Evolutionary conservation across 1,140 invertebrate species (phyloP), one percentile per base, ranked within the genome.

Genomic region (Agrypnia vestita): DNA sequence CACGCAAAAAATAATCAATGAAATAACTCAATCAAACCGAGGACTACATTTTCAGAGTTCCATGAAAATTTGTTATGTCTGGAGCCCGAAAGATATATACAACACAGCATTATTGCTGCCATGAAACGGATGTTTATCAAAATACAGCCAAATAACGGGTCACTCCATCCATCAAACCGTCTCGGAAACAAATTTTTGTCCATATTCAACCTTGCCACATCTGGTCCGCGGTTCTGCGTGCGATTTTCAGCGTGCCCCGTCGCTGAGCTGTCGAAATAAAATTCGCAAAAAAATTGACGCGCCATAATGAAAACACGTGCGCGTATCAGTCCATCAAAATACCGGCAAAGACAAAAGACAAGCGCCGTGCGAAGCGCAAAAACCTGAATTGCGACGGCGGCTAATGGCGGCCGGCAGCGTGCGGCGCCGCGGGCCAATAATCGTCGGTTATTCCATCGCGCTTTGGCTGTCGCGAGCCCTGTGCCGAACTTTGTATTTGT

Each of bases 271-370:
- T 56, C 53, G 53, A 56, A 56, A 35, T 35, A 35, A 35, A 35
- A 35, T 35, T 35, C 25, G 25, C 6, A 35, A 35, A 35, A 35
- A 35, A 35, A 17, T 56, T 56, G 53, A 17, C 53, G 53, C 19
- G 53, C n/a, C 0, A 19, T 19, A 56, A 56, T 56, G 53, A 56
- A 56, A 19, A 56, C 19, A 56, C 6, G 6, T 35, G 6, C 25
- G 6, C 25, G 25, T 56, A 56, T 56, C 53, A 56, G 15, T 56
- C 53, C 15, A 19, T 56, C 53, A 56, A 56, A 56, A 56, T 56
- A 56, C 19, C 53, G 6, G 53, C 1, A 19, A 56, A 56, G 15
- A 56, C 53, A 56, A 56, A 56, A 56, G 53, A 56, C 53, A 56
- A 56, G 15, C 53, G n/a, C 19, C 19, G 15, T 19, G 15, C 15